Conservation (phyloP, 2,113 vertebrate species). For the Oplegnathus fasciatus region DNA sequence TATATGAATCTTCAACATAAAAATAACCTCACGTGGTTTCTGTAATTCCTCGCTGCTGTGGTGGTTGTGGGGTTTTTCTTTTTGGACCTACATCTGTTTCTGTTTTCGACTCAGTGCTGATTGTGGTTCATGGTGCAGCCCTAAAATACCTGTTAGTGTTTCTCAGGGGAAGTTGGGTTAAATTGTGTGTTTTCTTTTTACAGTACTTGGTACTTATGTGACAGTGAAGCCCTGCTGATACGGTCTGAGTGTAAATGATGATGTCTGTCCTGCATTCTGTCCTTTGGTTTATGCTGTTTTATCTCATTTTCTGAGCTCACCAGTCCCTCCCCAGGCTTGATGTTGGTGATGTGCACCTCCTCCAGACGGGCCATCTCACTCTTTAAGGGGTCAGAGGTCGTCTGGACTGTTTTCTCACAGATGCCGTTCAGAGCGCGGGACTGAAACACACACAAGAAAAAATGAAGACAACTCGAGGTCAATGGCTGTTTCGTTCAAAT, state of each 20-base stretch:
- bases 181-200: constrained; percentile 26
- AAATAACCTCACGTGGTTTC: constrained; percentile 17
- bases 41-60: neutral
- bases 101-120: neutral
- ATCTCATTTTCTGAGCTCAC: constrained; percentile 80
- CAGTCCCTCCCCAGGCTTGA: constrained; percentile 93
- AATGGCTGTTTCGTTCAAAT: no score
- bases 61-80: neutral
- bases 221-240: constrained; percentile 9
- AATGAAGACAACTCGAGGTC: neutral
- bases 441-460: constrained; percentile 76
- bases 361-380: constrained; percentile 90
- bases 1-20: neutral
- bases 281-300: neutral
- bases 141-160: constrained; percentile 31
- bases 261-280: neutral
- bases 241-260: neutral
- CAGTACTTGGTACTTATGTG: neutral
- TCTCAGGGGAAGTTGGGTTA: constrained; percentile 21
- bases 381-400: constrained; percentile 88
- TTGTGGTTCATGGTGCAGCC: constrained; percentile 30
- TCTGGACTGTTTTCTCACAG: constrained; percentile 91
- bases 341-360: constrained; percentile 90
- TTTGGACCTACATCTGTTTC: constrained; percentile 20
- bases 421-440: constrained; percentile 91